Evolutionary conservation across 2,888 invertebrate genomes (phyloP).

Genomic region (Harmothoe impar): DNA sequence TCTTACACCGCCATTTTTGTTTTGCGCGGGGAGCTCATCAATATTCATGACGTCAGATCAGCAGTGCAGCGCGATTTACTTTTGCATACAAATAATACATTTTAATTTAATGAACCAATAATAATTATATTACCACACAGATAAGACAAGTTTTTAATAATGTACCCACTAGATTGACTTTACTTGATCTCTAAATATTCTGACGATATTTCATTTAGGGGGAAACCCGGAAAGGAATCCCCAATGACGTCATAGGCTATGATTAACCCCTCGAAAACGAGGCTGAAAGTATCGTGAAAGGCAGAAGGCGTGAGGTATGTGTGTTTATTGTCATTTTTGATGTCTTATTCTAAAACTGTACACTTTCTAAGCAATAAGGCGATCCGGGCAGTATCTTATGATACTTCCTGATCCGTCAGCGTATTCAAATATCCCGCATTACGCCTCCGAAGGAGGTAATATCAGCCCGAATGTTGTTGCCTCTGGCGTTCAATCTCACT

Average conservation of each 20-base stretch:
- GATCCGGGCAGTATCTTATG: neutral
- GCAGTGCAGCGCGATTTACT: conserved; percentile 20
- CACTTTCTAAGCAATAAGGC: neutral
- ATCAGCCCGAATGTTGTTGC: neutral
- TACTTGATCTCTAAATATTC: neutral
- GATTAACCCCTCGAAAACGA: conserved; percentile 60
- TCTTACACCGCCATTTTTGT: conserved; percentile 57
- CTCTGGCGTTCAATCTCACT: neutral
- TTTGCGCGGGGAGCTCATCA: conserved; percentile 59
- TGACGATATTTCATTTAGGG: neutral
- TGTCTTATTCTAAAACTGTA: neutral
- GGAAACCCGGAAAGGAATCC: conserved; percentile 61
- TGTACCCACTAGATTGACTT: too few relatives aligned
- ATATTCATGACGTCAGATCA: conserved; percentile 46
- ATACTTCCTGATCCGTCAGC: neutral
- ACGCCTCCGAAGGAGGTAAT: neutral
- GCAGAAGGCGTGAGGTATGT: conserved; percentile 56
- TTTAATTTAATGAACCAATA: too few relatives aligned
- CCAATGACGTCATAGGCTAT: conserved; percentile 55
- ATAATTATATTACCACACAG: too few relatives aligned
- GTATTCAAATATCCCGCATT: too few relatives aligned
- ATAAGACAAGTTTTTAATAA: too few relatives aligned
- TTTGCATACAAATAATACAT: neutral
- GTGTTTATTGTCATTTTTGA: conserved; percentile 56
- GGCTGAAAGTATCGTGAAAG: conserved; percentile 52